Evolutionary conservation across 53 echinoderm and acorn worm species (phyloP), one percentile per base, ranked within the genome.

Genomic region (Crossaster papposus): DNA sequence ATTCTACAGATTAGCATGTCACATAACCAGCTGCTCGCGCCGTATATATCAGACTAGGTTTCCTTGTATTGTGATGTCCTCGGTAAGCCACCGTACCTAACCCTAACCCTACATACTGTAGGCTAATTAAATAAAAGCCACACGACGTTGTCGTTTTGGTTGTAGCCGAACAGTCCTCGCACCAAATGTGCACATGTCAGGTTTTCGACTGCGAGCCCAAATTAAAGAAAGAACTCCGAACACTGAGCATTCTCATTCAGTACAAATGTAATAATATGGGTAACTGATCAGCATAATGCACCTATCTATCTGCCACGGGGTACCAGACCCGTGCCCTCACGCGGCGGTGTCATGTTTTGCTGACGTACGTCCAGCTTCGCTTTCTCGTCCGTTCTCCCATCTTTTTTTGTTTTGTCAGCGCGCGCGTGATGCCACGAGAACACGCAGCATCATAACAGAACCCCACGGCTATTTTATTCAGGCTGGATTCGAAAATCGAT

Each of bases 361-460:
- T 74, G 75, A 74, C 75, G 75, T 35, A 34, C 36, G 35, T 13
- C 18, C 75, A 2, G 23, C 36, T 68, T 26, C 31, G 12, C 22
- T 33, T 14, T 35, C 75, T 74, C 68, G 33, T 36, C 34, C 35
- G 28, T 74, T 36, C 58, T 20, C 22, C 58, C 50, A 14, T 36
- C 36, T 83, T 68, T 83, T 83, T 83, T 35, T 83, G 83, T 83
- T 83, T 83, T 83, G 83, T 32, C 37, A 83, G 85, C 24, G 35
- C 31, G 29, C 36, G 36, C 65, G 82, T 18, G 36, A 63, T 23
- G 65, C 70, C 26, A 36, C 70, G 20, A 36, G 71, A 58, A 58
- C 58, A 58, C 58, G 12, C 29, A 5, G 29, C 71, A n/a, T 29
- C 51, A 44, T 71, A 35, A 44, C n/a, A 28, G 51, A 51, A 14